Evolutionary conservation across 92 coral and sea anemone genomes (phyloP).

Genomic region (Palythoa caribaeorum): DNA sequence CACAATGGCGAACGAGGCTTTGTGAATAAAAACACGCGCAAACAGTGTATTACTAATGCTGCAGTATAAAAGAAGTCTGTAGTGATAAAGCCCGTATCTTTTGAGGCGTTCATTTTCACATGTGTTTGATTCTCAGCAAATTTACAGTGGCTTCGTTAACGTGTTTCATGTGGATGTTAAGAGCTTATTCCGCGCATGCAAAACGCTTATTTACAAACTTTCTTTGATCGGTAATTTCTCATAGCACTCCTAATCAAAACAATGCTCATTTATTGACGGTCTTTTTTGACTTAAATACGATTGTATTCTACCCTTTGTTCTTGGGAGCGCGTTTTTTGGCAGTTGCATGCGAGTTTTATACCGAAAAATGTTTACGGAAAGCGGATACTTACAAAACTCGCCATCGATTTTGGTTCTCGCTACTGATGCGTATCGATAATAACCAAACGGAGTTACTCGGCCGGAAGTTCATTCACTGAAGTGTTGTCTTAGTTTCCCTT

Average conservation of each 20-base stretch:
- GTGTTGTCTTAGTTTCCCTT: conserved; percentile 78
- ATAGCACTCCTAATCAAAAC: conserved; percentile 2
- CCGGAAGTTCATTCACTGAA: conserved; percentile 88
- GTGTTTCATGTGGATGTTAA: conserved; percentile 39
- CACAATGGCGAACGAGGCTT: conserved; percentile 42
- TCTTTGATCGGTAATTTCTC: conserved; percentile 33
- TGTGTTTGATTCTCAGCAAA: conserved; percentile 34
- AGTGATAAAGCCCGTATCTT: conserved; percentile 30
- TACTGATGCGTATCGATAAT: conserved; percentile 73
- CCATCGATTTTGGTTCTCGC: conserved; percentile 42
- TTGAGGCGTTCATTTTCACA: conserved; percentile 34
- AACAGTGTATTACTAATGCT: conserved; percentile 37
- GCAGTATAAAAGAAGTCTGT: conserved; percentile 15
- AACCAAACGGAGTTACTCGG: conserved; percentile 59
- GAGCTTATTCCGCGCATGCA: conserved; percentile 42
- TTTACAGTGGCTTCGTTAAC: conserved; percentile 8
- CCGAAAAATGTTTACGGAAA: conserved; percentile 19
- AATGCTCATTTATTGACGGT: background rate
- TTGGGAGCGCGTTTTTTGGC: background rate
- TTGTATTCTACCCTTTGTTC: background rate
- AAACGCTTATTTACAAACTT: conserved; percentile 42
- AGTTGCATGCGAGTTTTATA: conserved; percentile 21
- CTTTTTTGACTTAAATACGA: background rate
- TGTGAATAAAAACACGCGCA: conserved; percentile 48
- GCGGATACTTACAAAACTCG: background rate